Percentiles rank a stretch among this genome's conserved stretches.
Evolutionary conservation across 2,888 invertebrate species (phyloP).

Genomic region (Phalera bucephala): DNA sequence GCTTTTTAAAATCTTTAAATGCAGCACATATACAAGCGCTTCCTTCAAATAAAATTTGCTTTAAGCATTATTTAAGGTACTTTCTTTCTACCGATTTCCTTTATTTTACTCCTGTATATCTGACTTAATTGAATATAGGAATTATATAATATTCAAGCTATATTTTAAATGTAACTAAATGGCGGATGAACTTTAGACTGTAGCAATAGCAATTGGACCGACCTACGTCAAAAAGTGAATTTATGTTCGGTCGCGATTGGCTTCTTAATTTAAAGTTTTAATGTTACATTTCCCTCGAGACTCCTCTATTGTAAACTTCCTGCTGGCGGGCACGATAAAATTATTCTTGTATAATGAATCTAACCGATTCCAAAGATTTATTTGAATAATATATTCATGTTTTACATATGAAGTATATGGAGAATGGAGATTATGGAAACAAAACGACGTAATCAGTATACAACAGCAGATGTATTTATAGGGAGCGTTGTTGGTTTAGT

Average conservation of each 20-base stretch:
- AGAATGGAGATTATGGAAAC: constrained; percentile 8
- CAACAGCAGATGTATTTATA: not conserved
- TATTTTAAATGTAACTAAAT: too few species aligned
- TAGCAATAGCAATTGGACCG: constrained; percentile 7
- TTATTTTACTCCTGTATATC: too few species aligned
- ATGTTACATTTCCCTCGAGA: constrained; percentile 42
- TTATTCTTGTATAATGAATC: constrained; percentile 34
- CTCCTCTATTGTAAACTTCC: constrained; percentile 30
- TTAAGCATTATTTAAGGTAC: too few species aligned
- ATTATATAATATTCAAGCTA: too few species aligned
- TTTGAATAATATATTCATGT: constrained; percentile 15
- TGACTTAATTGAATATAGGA: too few species aligned
- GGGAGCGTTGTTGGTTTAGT: too few species aligned
- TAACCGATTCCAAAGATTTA: constrained; percentile 15
- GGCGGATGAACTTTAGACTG: constrained; percentile 2
- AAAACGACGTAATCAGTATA: constrained; percentile 4
- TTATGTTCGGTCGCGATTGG: constrained; percentile 36
- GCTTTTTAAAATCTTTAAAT: too few species aligned
- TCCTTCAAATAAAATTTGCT: too few species aligned
- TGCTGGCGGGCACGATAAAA: constrained; percentile 27
- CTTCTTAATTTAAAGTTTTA: constrained; percentile 50
- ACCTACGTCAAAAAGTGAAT: constrained; percentile 21
- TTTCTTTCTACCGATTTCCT: too few species aligned
- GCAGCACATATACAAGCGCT: too few species aligned
- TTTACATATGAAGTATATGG: constrained; percentile 9